Evolutionary conservation across 2,113 vertebrate genomes (phyloP).

Genomic region (Empidonax traillii): DNA sequence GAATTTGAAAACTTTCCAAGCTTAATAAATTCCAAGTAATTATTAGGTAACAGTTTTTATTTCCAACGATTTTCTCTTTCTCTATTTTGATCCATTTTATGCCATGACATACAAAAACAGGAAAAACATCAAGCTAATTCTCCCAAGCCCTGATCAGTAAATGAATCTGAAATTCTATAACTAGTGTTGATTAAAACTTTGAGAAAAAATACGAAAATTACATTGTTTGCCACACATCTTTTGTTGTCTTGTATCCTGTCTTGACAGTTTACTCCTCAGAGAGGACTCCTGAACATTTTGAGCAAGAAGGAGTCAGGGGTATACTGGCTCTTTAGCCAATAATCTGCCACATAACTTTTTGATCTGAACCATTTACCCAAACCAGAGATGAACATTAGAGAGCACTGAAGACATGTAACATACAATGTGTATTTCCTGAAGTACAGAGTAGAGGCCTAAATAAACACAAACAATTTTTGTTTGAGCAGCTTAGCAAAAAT

Average conservation of each 20-base stretch:
- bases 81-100: neutral
- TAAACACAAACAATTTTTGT: neutral
- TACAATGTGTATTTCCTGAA: neutral
- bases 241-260: neutral
- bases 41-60: neutral
- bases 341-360: neutral
- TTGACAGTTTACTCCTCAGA: neutral
- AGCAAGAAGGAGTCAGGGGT: neutral
- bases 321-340: neutral
- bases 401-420: neutral
- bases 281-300: neutral
- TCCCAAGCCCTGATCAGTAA: neutral
- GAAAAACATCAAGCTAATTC: neutral
- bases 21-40: neutral
- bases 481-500: neutral
- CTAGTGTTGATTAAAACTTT: neutral
- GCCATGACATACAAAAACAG: accelerated
- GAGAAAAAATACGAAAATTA: neutral
- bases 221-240: neutral
- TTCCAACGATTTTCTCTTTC: neutral
- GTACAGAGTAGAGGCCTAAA: neutral
- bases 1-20: neutral
- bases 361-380: neutral
- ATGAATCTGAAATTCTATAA: neutral
- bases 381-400: neutral